Conservation (phyloP, 2,888 invertebrate species). For the Melinaea menophilus region DNA sequence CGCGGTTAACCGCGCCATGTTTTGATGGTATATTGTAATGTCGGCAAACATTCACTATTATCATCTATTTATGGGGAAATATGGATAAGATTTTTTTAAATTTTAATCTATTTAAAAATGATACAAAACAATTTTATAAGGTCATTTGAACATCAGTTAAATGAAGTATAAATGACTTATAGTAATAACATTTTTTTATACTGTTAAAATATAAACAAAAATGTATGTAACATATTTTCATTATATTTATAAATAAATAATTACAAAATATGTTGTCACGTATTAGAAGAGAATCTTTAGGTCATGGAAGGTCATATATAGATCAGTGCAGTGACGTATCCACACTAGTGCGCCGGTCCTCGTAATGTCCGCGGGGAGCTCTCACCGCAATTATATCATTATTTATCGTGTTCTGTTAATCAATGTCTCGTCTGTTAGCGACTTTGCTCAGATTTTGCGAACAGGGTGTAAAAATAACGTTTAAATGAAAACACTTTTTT, state of each 20-base stretch:
- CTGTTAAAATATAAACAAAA: too few species aligned
- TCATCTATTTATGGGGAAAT: constrained; percentile 24
- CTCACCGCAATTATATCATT: constrained; percentile 61
- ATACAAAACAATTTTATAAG: too few species aligned
- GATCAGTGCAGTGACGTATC: constrained; percentile 24
- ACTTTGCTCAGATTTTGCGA: constrained; percentile 12
- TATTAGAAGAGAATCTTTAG: too few species aligned
- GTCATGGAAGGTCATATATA: neutral
- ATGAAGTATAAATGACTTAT: too few species aligned
- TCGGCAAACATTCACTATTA: constrained; percentile 22
- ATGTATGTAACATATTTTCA: too few species aligned
- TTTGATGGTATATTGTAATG: constrained; percentile 26
- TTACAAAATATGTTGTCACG: too few species aligned
- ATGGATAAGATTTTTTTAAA: neutral
- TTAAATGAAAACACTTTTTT: neutral
- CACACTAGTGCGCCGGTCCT: constrained; percentile 34
- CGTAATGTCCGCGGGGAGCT: constrained; percentile 24
- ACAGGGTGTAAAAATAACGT: neutral
- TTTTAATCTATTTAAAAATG: too few species aligned
- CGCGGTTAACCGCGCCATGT: constrained; percentile 12
- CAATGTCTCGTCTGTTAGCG: constrained; percentile 40
- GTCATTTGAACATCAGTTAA: too few species aligned
- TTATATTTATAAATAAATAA: too few species aligned
- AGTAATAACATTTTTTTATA: too few species aligned
- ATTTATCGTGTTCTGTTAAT: constrained; percentile 56